phyloP scores from a whole-genome alignment of 1,140 invertebrate genomes.

The Asobara japonica region DNA sequence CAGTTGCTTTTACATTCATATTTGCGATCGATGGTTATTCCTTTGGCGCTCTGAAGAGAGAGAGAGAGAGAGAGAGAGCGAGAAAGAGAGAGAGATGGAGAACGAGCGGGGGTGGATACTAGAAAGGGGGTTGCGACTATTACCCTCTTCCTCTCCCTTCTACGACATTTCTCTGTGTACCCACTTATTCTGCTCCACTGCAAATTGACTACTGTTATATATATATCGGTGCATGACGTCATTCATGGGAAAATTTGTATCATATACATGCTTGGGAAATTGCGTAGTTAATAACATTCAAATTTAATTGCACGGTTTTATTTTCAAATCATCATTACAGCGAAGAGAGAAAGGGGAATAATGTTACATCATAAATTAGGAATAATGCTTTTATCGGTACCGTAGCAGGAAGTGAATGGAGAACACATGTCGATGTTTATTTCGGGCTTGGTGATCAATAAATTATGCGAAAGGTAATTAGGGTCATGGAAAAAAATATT shows the following conservation, averaged over 20 bases:
- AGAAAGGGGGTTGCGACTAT: slow-evolving; percentile 1
- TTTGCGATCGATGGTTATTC: too few relatives aligned
- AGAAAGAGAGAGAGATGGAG: too few relatives aligned
- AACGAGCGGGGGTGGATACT: too few relatives aligned
- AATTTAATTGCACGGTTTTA: background rate
- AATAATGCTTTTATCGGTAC: background rate
- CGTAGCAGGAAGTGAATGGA: background rate
- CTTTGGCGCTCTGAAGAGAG: too few relatives aligned
- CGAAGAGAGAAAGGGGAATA: background rate
- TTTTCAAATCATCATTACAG: background rate
- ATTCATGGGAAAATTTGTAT: background rate
- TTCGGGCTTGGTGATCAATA: background rate
- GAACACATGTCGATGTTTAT: background rate
- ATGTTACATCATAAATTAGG: background rate
- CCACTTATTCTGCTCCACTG: background rate
- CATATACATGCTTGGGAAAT: background rate
- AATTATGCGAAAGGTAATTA: background rate
- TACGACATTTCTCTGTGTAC: background rate
- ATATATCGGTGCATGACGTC: background rate
- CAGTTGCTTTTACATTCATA: too few relatives aligned
- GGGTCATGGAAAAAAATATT: background rate
- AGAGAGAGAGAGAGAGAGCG: too few relatives aligned
- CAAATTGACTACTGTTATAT: background rate
- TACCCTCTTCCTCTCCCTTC: slow-evolving; percentile 1
- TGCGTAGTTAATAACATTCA: background rate